Evolutionary conservation across 2,113 vertebrate genomes (phyloP), one percentile per base, ranked within the genome.

Genomic region (Menura novaehollandiae): DNA sequence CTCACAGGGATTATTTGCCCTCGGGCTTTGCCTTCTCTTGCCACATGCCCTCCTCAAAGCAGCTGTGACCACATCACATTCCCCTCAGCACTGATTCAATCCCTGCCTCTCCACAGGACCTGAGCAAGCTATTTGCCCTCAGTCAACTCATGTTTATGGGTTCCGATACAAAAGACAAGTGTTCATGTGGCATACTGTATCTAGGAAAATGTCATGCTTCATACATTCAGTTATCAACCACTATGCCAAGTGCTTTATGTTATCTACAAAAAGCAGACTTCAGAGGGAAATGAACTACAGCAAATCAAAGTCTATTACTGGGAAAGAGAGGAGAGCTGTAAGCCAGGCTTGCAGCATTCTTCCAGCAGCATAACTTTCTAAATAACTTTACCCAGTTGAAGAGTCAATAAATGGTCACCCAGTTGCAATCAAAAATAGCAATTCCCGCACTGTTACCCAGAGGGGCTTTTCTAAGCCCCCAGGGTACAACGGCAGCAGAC

Each of bases 181-280:
- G 95, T 97, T 97, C 95, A 93, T 94, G 89, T 89, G 92, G 95
- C 95, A 95, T 82, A 92, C 87, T 90, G 89, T 91, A 97, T 95
- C 97, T 97, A 94, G 95, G 91, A 91, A 97, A 97, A 97, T 97
- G 97, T 97, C 96, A 97, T 88, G 95, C 97, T 97, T 97, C 95
- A 89, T 96, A 96, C 95, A 95, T 96, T 96, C 93, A 97, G 94
- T 96, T 97, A 97, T 97, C 97, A 97, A 93, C 94, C 94, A 95
- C 88, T 96, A 91, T 95, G 96, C 96, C 95, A 96, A 97, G 93
- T 97, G 95, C 96, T 97, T 97, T 97, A 97, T 96, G 96, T 97
- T 97, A 97, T 97, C 97, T 97, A 95, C 96, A 96, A 96, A 97
- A 97, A 97, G 93, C 97, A 97, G 97, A 96, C 96, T 97, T 97